These are phyloP conservation scores for Hydrocynus forskahlii DNA, from an alignment of 2,797 vertebrate genomes.

Conservation along the genomic window DNA sequence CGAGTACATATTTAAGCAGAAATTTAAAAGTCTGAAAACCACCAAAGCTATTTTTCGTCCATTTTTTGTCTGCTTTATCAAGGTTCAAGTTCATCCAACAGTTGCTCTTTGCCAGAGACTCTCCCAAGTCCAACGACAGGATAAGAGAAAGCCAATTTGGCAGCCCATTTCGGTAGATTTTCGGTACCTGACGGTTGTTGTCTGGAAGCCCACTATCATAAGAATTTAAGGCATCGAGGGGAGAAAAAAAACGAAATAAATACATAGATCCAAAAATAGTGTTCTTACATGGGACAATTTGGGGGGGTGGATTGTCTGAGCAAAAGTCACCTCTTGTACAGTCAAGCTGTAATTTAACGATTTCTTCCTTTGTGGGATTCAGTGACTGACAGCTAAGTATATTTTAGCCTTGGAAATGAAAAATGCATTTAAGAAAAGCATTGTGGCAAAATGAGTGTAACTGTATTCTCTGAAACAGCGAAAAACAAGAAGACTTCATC, in stretches of 20 bases:
- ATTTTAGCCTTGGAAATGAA: slow-evolving; percentile 18
- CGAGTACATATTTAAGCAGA: slow-evolving; percentile 50
- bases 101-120: slow-evolving; percentile 10
- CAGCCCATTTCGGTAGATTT: slow-evolving; percentile 80
- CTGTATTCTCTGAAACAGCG: slow-evolving; percentile 10
- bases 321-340: background rate
- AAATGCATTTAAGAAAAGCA: background rate
- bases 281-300: slow-evolving; percentile 36
- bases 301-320: slow-evolving; percentile 18
- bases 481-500: slow-evolving; percentile 35
- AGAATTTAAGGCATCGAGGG: slow-evolving; percentile 75
- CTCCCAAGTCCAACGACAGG: slow-evolving; percentile 30
- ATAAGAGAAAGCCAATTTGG: slow-evolving; percentile 70
- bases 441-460: background rate
- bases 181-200: slow-evolving; percentile 63
- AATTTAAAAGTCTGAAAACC: slow-evolving; percentile 38
- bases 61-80: slow-evolving; percentile 17
- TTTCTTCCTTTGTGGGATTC: slow-evolving; percentile 17
- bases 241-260: slow-evolving; percentile 62
- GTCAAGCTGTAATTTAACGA: slow-evolving; percentile 13
- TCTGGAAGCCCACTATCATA: slow-evolving; percentile 76
- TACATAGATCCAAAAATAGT: slow-evolving; percentile 73
- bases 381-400: slow-evolving; percentile 15
- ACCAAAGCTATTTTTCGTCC: slow-evolving; percentile 28
- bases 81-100: slow-evolving; percentile 37